A percentile compares a stretch with the other conserved stretches of the same genome.
Evolutionary conservation across 2,888 invertebrate genomes (phyloP).

Genomic region (Eupithecia subfuscata): DNA sequence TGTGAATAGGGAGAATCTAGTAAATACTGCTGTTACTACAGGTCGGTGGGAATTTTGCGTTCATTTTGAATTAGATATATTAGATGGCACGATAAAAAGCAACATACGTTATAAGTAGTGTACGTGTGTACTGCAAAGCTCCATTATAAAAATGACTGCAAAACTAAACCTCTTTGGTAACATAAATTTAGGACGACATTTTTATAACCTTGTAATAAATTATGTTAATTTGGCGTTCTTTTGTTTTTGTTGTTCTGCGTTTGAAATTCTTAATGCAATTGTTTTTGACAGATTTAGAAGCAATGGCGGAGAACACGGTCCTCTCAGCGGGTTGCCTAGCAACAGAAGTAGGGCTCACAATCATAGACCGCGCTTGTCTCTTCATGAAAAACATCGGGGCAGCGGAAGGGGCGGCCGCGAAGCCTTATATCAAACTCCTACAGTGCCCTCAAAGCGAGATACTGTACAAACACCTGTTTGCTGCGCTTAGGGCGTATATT

Average conservation of each 20-base stretch:
- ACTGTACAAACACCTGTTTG: conserved; percentile 95
- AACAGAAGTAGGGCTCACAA: conserved; percentile 94
- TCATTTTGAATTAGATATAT: too few species aligned
- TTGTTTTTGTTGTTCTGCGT: too few species aligned
- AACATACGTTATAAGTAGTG: too few species aligned
- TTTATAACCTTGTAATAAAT: too few species aligned
- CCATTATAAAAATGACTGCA: too few species aligned
- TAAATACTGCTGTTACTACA: conserved; percentile 72
- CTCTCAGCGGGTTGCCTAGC: conserved; percentile 85
- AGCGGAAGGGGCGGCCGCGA: conserved; percentile 92
- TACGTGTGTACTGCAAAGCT: too few species aligned
- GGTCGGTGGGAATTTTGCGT: conserved; percentile 49
- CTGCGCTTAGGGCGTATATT: conserved; percentile 95
- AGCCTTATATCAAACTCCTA: conserved; percentile 93
- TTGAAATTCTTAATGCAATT: background rate
- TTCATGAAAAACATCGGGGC: conserved; percentile 92
- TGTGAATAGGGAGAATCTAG: conserved; percentile 86
- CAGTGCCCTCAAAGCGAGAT: conserved; percentile 96
- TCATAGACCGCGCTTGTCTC: conserved; percentile 93
- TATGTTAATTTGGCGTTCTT: too few species aligned
- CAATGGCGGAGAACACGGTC: conserved; percentile 74
- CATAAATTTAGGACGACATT: too few species aligned
- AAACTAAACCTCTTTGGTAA: too few species aligned
- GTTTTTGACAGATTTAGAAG: conserved; percentile 65
- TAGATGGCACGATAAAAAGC: too few species aligned